Base-by-base conservation (phyloP, 92 coral and sea anemone species). In the Metridium senile region DNA sequence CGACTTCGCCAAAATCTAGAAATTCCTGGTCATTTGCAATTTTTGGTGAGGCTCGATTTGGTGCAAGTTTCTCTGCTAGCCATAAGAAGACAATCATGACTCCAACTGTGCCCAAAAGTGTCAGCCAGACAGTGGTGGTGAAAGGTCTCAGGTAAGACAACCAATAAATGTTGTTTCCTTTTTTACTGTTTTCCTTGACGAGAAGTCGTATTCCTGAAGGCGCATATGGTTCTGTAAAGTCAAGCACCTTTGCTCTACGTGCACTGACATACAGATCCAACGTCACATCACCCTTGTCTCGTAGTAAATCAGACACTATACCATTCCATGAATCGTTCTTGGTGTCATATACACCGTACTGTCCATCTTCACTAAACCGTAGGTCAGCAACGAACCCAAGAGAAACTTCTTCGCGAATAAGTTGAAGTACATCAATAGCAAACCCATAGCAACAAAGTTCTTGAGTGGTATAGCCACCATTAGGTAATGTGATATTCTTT, bases 171-270 rank as follows among this genome's bases (percentile, higher is more conserved):
- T 84, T 81, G n/a, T 57, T 78, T 68, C 83, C 82, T 67, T 81
- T 81, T 2, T 84, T 82, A 26, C 91, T 82, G 39, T 75, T 68
- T 66, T 92, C 93, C 46, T 90, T 90, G 1, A 82, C 93, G 47
- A 92, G 79, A 64, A 92, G 87, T 22, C 85, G 82, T 81, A 92
- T 92, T 26, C 97, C 97, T 22, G 97, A 87, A 0, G 93, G 93
- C 70, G 87, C 80, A 70, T 92, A 92, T 10, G 91, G 87, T 58
- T 89, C 97, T 1, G 97, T 89, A 53, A 92, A 92, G 39, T 89
- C 93, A 21, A 92, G 57, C n/a, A 84, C 97, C 2, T 75, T 80
- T 43, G 97, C 78, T 46, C 97, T 82, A 10, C 97, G 77, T 11
- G 97, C 91, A 56, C 93, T 92, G 11, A 89, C 85, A 53, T 79